phyloP scores from a whole-genome alignment of 2,888 invertebrate species.

The Mantis religiosa region DNA sequence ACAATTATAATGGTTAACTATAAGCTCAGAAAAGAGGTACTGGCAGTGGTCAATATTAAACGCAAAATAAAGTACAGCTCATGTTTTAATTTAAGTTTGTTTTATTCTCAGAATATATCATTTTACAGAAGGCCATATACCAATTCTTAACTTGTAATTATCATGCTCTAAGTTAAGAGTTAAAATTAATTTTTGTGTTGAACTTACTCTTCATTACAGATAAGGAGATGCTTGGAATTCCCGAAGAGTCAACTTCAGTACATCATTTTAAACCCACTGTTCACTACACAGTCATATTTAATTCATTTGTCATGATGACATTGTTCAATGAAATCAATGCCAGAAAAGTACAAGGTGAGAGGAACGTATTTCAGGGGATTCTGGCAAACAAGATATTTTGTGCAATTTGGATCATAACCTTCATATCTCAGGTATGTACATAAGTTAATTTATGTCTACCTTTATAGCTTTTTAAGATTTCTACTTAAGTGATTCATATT shows the following conservation, averaged over 20 bases:
- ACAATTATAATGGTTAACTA: too few species aligned
- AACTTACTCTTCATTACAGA: neutral
- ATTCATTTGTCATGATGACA: constrained; percentile 65
- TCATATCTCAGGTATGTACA: constrained; percentile 49
- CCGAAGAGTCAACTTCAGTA: neutral
- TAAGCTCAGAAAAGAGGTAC: too few species aligned
- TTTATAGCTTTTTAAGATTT: too few species aligned
- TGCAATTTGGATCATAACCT: constrained; percentile 55
- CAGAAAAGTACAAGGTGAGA: constrained; percentile 60
- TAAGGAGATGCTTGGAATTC: neutral
- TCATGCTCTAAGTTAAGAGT: too few species aligned
- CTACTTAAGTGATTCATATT: too few species aligned
- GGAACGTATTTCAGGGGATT: constrained; percentile 58
- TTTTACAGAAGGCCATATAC: too few species aligned
- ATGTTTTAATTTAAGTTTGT: too few species aligned
- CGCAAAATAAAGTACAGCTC: too few species aligned
- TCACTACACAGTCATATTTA: constrained; percentile 65
- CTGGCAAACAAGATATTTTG: constrained; percentile 56
- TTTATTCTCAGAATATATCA: too few species aligned
- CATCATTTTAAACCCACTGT: constrained; percentile 33
- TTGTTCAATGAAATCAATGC: constrained; percentile 64
- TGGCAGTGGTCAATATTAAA: too few species aligned
- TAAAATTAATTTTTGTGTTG: neutral
- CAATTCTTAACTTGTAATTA: too few species aligned
- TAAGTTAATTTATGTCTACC: neutral